Conservation (phyloP, 2,888 invertebrate species). For the Tubiluchus corallicola region DNA sequence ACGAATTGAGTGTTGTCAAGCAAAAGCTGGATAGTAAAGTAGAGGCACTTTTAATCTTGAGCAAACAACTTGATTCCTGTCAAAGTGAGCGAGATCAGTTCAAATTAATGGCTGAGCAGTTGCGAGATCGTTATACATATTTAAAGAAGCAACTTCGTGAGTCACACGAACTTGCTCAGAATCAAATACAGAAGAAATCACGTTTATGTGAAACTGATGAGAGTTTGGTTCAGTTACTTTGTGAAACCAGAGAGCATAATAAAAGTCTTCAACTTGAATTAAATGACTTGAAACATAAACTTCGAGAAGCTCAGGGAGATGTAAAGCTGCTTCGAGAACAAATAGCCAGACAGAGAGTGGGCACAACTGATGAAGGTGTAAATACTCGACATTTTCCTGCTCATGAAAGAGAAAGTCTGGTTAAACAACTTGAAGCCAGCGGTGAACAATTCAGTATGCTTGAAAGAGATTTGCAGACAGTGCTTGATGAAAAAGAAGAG, state of each 20-base stretch:
- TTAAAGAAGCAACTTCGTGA: constrained; percentile 27
- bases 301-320: constrained; percentile 35
- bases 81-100: constrained; percentile 59
- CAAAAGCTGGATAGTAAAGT: constrained; percentile 58
- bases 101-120: constrained; percentile 56
- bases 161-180: too few species aligned
- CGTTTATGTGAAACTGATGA: constrained; percentile 14
- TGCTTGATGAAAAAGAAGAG: constrained; percentile 69
- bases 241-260: constrained; percentile 36
- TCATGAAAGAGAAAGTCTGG: constrained; percentile 45
- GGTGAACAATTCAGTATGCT: constrained; percentile 48
- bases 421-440: constrained; percentile 43
- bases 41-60: constrained; percentile 58
- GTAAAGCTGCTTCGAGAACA: constrained; percentile 30
- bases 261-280: constrained; percentile 40
- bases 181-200: too few species aligned
- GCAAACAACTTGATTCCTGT: constrained; percentile 54
- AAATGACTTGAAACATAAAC: constrained; percentile 48
- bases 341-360: constrained; percentile 26
- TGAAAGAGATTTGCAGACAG: constrained; percentile 51
- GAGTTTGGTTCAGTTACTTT: constrained; percentile 22
- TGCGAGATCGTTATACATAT: constrained; percentile 35
- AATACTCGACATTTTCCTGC: constrained; percentile 32
- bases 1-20: too few species aligned
- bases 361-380: constrained; percentile 28